These are phyloP conservation scores for Drosophila sproati DNA, from an alignment of 1,140 invertebrate genomes.

Conservation along the genomic window DNA sequence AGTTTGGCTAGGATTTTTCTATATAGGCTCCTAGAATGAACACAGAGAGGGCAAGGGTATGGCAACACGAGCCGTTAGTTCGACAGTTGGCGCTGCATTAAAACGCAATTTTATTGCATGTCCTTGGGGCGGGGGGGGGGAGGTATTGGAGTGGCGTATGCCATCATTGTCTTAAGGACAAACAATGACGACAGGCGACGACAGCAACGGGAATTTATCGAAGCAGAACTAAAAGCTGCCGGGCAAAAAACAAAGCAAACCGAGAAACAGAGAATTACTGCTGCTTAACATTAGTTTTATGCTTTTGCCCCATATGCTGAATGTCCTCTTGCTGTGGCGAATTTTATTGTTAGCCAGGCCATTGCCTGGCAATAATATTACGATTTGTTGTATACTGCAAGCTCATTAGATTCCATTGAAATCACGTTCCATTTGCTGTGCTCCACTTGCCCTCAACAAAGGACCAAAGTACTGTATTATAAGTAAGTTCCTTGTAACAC, in stretches of 20 bases:
- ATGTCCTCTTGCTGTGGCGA: constrained; percentile 65
- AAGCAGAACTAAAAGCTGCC: constrained; percentile 30
- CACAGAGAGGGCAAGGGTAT: neutral
- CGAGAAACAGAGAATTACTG: constrained; percentile 23
- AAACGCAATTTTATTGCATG: constrained; percentile 82
- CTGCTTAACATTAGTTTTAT: constrained; percentile 78
- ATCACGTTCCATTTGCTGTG: constrained; percentile 26
- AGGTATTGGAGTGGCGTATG: constrained; percentile 45
- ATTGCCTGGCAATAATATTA: constrained; percentile 68
- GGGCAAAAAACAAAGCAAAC: constrained; percentile 5
- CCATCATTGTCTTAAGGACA: constrained; percentile 75
- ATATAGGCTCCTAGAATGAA: no score
- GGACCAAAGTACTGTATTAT: no score
- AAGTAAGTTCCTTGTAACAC: no score
- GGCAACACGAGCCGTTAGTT: constrained; percentile 27
- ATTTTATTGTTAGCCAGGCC: constrained; percentile 65
- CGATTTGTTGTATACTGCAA: constrained; percentile 78
- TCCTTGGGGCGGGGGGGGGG: constrained; percentile 44
- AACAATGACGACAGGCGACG: constrained; percentile 59
- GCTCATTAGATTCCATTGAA: constrained; percentile 70
- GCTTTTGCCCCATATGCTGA: constrained; percentile 42
- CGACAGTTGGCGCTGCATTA: constrained; percentile 68
- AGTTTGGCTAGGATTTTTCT: neutral
- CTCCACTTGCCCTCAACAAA: neutral
- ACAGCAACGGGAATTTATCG: constrained; percentile 33